A percentile compares a stretch with the other conserved stretches of the same genome.
Conservation (phyloP, 2,797 vertebrate genomes). For the Lepilemur septentrionalis region DNA sequence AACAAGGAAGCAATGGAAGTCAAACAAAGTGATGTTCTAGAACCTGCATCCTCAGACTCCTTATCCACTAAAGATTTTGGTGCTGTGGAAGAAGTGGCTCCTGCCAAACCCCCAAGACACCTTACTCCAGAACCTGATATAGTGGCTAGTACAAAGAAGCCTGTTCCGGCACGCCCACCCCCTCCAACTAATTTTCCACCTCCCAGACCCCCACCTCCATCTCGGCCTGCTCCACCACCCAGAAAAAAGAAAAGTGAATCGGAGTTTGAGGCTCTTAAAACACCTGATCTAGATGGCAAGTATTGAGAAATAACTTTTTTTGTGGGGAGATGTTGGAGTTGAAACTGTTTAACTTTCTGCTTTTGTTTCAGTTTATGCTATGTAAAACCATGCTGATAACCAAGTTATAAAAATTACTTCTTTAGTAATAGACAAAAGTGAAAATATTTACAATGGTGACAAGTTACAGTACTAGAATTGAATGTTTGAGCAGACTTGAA, state of each 20-base stretch:
- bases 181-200: constrained; percentile 92
- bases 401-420: neutral
- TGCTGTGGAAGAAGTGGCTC: constrained; percentile 86
- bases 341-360: constrained; percentile 31
- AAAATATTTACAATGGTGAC: constrained; percentile 18
- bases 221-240: constrained; percentile 90
- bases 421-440: constrained; percentile 38
- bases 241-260: constrained; percentile 91
- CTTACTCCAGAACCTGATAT: constrained; percentile 96
- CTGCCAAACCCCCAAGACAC: constrained; percentile 93
- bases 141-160: constrained; percentile 98
- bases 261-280: constrained; percentile 89
- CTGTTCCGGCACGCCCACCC: constrained; percentile 92
- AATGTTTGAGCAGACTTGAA: constrained; percentile 31
- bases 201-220: constrained; percentile 94
- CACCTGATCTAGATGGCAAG: constrained; percentile 91
- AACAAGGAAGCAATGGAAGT: constrained; percentile 74
- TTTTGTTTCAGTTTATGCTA: constrained; percentile 45
- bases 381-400: neutral
- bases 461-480: constrained; percentile 26
- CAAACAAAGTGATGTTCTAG: constrained; percentile 86
- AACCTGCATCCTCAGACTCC: constrained; percentile 82
- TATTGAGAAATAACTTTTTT: constrained; percentile 62
- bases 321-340: neutral
- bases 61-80: constrained; percentile 80